Conservation (phyloP, 2,888 invertebrate species). For the Callosobruchus maculatus region DNA sequence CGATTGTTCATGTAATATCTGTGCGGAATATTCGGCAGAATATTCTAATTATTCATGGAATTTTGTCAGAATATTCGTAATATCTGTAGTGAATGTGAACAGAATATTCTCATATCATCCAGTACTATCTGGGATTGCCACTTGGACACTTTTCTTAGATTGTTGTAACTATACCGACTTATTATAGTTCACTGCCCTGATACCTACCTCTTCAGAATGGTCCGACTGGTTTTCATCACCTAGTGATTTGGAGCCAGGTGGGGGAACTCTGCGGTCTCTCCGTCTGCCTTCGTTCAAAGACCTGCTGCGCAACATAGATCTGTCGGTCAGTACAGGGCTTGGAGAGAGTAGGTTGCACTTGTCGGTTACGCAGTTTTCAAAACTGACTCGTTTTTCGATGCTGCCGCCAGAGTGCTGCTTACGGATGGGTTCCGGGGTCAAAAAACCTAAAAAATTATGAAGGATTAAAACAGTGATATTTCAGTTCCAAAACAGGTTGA, state of each 20-base stretch:
- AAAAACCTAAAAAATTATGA: conserved; percentile 16
- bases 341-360: not conserved
- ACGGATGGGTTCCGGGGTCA: conserved; percentile 15
- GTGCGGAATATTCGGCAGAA: too few species aligned
- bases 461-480: too few species aligned
- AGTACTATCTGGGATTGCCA: too few species aligned
- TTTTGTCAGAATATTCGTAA: too few species aligned
- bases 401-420: conserved; percentile 5
- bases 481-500: too few species aligned
- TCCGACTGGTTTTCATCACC: not conserved
- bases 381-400: conserved; percentile 35
- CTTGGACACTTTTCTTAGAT: too few species aligned
- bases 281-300: not conserved
- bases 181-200: too few species aligned
- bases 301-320: not conserved
- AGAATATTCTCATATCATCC: too few species aligned
- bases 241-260: not conserved
- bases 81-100: too few species aligned
- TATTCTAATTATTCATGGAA: too few species aligned
- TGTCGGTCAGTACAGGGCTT: conserved; percentile 1
- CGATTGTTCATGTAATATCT: too few species aligned
- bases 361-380: conserved; percentile 27
- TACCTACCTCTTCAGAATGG: not conserved
- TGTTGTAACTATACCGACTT: too few species aligned
- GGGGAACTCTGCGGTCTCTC: not conserved